These are phyloP conservation scores for Pycnomerus fuliginosus DNA, from an alignment of 2,888 invertebrate genomes.

Conservation along the genomic window DNA sequence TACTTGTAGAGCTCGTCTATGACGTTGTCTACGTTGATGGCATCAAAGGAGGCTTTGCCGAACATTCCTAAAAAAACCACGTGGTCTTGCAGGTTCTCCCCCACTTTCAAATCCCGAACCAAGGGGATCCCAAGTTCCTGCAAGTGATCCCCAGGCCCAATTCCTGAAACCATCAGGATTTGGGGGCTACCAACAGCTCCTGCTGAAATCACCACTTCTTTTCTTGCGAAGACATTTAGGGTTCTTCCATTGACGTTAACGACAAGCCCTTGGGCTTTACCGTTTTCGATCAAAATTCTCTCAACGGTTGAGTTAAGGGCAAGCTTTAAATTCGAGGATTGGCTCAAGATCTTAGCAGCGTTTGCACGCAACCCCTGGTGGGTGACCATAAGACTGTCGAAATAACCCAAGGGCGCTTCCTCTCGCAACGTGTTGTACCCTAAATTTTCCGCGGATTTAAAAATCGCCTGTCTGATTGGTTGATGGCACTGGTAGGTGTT, in stretches of 20 bases:
- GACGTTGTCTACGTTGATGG: conserved; percentile 5
- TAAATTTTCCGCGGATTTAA: conserved; percentile 52
- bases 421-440: conserved; percentile 41
- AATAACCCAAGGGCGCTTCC: conserved; percentile 37
- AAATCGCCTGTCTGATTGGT: conserved; percentile 34
- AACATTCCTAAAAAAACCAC: conserved; percentile 44
- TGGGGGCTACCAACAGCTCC: conserved; percentile 69
- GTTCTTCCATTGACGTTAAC: conserved; percentile 44
- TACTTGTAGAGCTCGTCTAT: conserved; percentile 52
- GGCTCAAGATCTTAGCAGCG: conserved; percentile 70
- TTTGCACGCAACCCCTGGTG: conserved; percentile 50
- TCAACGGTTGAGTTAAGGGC: conserved; percentile 59
- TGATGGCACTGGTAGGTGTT: conserved; percentile 46
- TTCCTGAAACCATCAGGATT: conserved; percentile 67
- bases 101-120: conserved; percentile 55
- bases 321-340: conserved; percentile 61
- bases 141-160: conserved; percentile 59
- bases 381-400: conserved; percentile 36
- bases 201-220: conserved; percentile 65
- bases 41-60: conserved; percentile 21
- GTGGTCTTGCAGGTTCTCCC: conserved; percentile 60
- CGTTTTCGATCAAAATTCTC: conserved; percentile 57
- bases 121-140: conserved; percentile 51
- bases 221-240: conserved; percentile 50
- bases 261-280: conserved; percentile 52